These are phyloP conservation scores for Silurus aristotelis DNA, from an alignment of 2,797 vertebrate genomes.

Conservation along the genomic window DNA sequence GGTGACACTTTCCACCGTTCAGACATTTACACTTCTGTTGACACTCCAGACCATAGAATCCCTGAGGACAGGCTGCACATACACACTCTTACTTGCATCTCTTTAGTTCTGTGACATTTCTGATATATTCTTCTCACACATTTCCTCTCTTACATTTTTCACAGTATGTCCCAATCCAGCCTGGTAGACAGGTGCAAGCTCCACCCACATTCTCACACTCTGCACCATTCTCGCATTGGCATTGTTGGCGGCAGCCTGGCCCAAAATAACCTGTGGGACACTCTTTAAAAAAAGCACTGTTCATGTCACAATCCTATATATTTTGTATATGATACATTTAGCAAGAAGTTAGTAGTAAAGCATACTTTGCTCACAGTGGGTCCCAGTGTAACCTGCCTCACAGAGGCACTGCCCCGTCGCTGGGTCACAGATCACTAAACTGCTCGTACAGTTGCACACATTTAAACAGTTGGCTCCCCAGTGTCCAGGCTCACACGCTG, in stretches of 20 bases:
- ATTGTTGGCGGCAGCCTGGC: slow-evolving; percentile 68
- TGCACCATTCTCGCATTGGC: slow-evolving; percentile 78
- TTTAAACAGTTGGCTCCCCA: slow-evolving; percentile 77
- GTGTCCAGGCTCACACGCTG: slow-evolving; percentile 74
- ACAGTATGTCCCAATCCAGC: slow-evolving; percentile 83
- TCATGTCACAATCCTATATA: background rate
- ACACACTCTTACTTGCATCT: slow-evolving; percentile 23
- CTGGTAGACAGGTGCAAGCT: slow-evolving; percentile 77
- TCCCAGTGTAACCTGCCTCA: slow-evolving; percentile 72
- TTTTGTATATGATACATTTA: background rate
- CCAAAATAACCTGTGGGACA: slow-evolving; percentile 78
- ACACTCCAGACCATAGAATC: slow-evolving; percentile 82
- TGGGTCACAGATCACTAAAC: slow-evolving; percentile 69
- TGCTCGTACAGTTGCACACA: slow-evolving; percentile 73
- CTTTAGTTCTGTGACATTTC: background rate
- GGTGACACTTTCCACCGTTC: slow-evolving; percentile 71
- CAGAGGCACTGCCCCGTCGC: slow-evolving; percentile 75
- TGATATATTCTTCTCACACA: background rate
- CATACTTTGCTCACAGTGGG: slow-evolving; percentile 75
- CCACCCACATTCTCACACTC: slow-evolving; percentile 81
- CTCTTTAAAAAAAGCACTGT: slow-evolving; percentile 61
- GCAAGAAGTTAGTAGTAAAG: slow-evolving; percentile 4
- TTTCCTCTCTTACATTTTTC: slow-evolving; percentile 72
- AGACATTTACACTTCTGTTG: slow-evolving; percentile 70
- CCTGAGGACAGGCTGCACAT: slow-evolving; percentile 77